Conservation (phyloP, 37 sponge, comb jelly and placozoan genomes). For the Dysidea cf. avara region DNA sequence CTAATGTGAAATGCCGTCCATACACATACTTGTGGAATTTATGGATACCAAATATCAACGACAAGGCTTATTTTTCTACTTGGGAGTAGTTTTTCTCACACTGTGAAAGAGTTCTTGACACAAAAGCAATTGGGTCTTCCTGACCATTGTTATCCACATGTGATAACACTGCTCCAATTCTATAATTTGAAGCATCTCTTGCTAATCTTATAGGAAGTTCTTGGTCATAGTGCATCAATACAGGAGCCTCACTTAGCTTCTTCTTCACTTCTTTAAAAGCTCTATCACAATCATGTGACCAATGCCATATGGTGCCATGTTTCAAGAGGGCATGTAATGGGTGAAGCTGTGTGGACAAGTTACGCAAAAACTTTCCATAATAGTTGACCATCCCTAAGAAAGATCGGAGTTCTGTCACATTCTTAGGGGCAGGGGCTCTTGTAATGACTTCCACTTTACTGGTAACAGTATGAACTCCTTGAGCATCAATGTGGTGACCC, state of each 20-base stretch:
- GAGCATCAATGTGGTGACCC: conserved; percentile 23
- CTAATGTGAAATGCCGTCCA: conserved; percentile 27
- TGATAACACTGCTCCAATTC: conserved; percentile 52
- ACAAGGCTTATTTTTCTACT: conserved; percentile 24
- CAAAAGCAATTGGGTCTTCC: no score
- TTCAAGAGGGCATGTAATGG: conserved; percentile 36
- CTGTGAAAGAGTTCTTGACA: conserved; percentile 14
- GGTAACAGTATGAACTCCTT: conserved; percentile 23
- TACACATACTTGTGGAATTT: conserved; percentile 37
- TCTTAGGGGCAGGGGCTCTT: conserved; percentile 27
- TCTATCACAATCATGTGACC: conserved; percentile 18
- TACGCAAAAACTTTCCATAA: conserved; percentile 46
- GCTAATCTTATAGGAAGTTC: conserved; percentile 12
- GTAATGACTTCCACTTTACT: conserved; percentile 16
- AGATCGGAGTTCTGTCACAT: conserved; percentile 33
- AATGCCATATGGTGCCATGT: conserved; percentile 17
- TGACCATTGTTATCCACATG: conserved; percentile 42
- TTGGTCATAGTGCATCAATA: conserved; percentile 43
- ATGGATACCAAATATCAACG: conserved; percentile 33
- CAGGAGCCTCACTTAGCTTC: conserved; percentile 3
- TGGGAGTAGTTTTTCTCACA: conserved; percentile 25
- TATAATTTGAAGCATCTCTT: no score
- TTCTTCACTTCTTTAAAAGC: conserved; percentile 34
- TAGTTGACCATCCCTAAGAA: conserved; percentile 48
- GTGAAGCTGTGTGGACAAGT: conserved; percentile 14